A percentile compares a stretch with the other conserved stretches of the same genome.
These are phyloP conservation scores for Ophiothrix spiculata DNA, from an alignment of 35 echinoderm and acorn worm genomes.

Conservation along the genomic window DNA sequence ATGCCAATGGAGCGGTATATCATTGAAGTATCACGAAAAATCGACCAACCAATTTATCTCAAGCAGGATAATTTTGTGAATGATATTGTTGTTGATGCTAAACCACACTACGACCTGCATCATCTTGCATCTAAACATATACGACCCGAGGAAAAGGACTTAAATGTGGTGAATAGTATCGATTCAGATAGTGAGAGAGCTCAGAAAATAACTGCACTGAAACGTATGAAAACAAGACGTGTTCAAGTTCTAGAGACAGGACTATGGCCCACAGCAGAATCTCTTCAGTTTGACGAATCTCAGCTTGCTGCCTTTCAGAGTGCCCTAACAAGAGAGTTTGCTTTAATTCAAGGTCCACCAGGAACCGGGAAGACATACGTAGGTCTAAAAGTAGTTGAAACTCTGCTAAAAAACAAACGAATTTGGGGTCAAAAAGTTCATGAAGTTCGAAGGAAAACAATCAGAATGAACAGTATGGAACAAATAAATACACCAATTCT, in stretches of 20 bases:
- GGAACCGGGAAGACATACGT: slow-evolving; percentile 96
- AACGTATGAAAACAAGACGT: not conserved
- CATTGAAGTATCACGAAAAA: not conserved
- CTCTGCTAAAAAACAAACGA: slow-evolving; percentile 37
- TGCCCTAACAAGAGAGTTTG: slow-evolving; percentile 70
- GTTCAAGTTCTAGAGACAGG: slow-evolving; percentile 15
- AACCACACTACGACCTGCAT: not conserved
- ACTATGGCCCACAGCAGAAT: slow-evolving; percentile 43
- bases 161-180: not conserved
- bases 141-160: not conserved
- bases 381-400: slow-evolving; percentile 77
- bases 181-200: not conserved
- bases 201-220: not conserved
- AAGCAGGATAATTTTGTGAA: not conserved
- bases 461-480: no score
- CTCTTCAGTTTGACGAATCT: slow-evolving; percentile 60
- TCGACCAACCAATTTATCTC: slow-evolving; percentile 48
- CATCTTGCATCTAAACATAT: not conserved
- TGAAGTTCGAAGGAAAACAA: no score
- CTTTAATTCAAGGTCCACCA: slow-evolving; percentile 85
- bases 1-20: slow-evolving; percentile 64
- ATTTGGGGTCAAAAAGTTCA: not conserved
- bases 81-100: slow-evolving; percentile 13
- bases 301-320: slow-evolving; percentile 62
- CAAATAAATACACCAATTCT: slow-evolving; percentile 29